Evolutionary conservation across 2,888 invertebrate genomes (phyloP).

Genomic region (Athetis lepigone): DNA sequence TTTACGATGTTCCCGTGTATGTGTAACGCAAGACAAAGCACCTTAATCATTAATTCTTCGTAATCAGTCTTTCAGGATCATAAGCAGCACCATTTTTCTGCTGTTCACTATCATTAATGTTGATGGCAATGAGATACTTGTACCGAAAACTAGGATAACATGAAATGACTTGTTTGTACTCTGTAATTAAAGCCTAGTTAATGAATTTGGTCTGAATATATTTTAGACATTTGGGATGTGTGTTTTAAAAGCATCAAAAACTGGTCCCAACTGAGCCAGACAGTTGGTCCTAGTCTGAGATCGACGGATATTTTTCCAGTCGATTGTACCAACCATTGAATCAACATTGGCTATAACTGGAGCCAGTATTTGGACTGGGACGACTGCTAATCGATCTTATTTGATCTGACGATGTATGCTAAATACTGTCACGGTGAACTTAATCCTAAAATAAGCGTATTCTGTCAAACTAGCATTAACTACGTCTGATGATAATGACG

Average conservation of each 20-base stretch:
- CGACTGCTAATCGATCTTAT: not conserved
- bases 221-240: not conserved
- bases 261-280: not conserved
- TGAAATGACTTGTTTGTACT: slow-evolving; percentile 4
- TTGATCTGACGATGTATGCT: slow-evolving; percentile 1
- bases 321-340: slow-evolving; percentile 11
- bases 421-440: slow-evolving; percentile 8
- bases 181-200: not conserved
- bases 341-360: not conserved
- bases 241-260: not conserved
- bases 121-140: not conserved
- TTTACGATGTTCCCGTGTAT: too few relatives aligned
- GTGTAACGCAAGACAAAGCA: too few relatives aligned
- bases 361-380: not conserved
- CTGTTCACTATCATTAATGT: not conserved
- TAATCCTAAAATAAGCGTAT: slow-evolving; percentile 30
- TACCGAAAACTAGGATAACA: not conserved
- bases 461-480: slow-evolving; percentile 2
- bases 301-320: not conserved
- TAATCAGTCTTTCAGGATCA: not conserved
- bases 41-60: not conserved
- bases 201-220: not conserved
- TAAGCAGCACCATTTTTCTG: slow-evolving; percentile 7
- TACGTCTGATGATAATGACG: slow-evolving; percentile 5
- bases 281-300: slow-evolving; percentile 2